Evolutionary conservation across 2,888 invertebrate species (phyloP).

Genomic region (Eurois occulta): DNA sequence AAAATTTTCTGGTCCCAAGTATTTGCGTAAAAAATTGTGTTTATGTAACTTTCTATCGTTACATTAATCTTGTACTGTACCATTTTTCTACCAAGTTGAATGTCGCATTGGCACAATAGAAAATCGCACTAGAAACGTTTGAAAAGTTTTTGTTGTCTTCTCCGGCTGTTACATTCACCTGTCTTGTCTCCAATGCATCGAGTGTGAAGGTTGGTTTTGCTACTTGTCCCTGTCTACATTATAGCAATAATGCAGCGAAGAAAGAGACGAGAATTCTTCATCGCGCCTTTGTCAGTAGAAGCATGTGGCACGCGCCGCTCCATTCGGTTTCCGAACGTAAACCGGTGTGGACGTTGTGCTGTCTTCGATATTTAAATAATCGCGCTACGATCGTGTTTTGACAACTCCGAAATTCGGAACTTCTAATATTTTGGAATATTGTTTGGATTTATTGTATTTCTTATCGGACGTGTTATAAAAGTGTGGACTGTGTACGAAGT

Average conservation of each 20-base stretch:
- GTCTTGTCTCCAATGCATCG: slow-evolving; percentile 79
- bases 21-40: slow-evolving; percentile 18
- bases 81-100: slow-evolving; percentile 70
- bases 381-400: slow-evolving; percentile 85
- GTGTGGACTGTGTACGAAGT: slow-evolving; percentile 71
- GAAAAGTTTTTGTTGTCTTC: slow-evolving; percentile 86
- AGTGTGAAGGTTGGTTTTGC: slow-evolving; percentile 73
- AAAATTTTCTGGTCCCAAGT: background rate
- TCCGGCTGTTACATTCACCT: slow-evolving; percentile 87
- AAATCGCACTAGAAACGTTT: slow-evolving; percentile 84
- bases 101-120: slow-evolving; percentile 77
- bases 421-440: slow-evolving; percentile 60
- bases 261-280: slow-evolving; percentile 83
- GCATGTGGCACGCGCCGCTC: slow-evolving; percentile 89
- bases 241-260: slow-evolving; percentile 71
- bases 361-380: slow-evolving; percentile 72
- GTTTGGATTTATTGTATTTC: slow-evolving; percentile 50
- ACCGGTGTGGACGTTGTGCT: slow-evolving; percentile 78
- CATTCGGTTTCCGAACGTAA: slow-evolving; percentile 87
- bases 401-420: slow-evolving; percentile 75
- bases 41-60: slow-evolving; percentile 50
- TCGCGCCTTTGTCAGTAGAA: slow-evolving; percentile 74
- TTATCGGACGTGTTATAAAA: slow-evolving; percentile 59
- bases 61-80: slow-evolving; percentile 66
- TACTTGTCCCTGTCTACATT: slow-evolving; percentile 83